Evolutionary conservation across 2,797 vertebrate species (phyloP), one percentile per base, ranked within the genome.

Genomic region (Pangasius macronema): DNA sequence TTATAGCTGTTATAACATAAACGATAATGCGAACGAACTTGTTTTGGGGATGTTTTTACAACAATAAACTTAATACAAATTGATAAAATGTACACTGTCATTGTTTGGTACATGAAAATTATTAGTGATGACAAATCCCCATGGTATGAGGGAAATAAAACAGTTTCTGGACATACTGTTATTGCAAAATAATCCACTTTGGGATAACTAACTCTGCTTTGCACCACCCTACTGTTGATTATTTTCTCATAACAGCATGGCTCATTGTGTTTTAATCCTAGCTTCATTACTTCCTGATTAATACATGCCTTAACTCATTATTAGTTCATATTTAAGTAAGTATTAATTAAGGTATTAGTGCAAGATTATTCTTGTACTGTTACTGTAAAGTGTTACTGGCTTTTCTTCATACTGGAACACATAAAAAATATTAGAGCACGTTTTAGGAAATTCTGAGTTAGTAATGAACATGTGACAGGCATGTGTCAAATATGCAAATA

Each of bases 401-500:
- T 55, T 77, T 55, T 55, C 30, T 79, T 79, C 33, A 36, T 9
- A 13, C 53, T 39, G 5, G 20, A 80, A 59, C 5, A 7, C 20
- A 39, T 80, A 59, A 59, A 59, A 80, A 13, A 27, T 13, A 53
- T 53, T 30, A 30, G 49, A 59, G 24, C 2, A 4, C 16, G 13
- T 20, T 82, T 82, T 82, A 1, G 22, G 22, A 61, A 16, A 36
- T 36, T 79, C 30, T 36, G 76, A 36, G 27, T 57, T 79, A 36
- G 20, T 57, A 57, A 39, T 5, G 5, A 59, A 57, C 33, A 59
- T 80, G 30, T 59, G 53, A 81, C 39, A 46, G 79, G 36, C 57
- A 81, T 30, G 36, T 63, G 57, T 46, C 80, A 82, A 46, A 82
- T 63, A 63, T 82, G 57, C 59, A 82, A 63, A 82, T 82, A 14